phyloP scores from a whole-genome alignment of 2,113 vertebrate species.

The Motacilla tschutschensis region DNA sequence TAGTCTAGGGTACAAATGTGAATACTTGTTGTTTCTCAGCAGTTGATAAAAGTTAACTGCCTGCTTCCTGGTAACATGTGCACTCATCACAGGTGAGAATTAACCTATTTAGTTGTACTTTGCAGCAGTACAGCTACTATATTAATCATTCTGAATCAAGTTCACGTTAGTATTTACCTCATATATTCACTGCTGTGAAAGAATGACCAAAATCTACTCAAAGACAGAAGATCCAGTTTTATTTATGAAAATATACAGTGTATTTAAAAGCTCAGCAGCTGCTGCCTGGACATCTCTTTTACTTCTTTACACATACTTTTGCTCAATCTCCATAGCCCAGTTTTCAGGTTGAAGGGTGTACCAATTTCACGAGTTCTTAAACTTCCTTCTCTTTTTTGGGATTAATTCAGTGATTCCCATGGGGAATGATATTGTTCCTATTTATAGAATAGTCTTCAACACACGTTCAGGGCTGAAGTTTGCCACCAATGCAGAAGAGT shows the following conservation, averaged over 20 bases:
- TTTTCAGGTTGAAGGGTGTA: neutral
- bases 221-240: neutral
- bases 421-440: constrained; percentile 4
- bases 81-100: neutral
- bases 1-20: neutral
- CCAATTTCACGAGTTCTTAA: constrained; percentile 2
- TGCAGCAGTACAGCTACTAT: neutral
- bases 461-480: neutral
- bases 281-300: neutral
- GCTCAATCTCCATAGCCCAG: neutral
- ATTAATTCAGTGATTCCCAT: constrained; percentile 14
- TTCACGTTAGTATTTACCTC: neutral
- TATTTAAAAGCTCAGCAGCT: neutral
- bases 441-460: constrained; percentile 11
- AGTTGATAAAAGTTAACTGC: neutral
- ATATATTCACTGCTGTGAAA: neutral
- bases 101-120: neutral
- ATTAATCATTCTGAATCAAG: neutral
- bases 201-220: neutral
- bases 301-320: neutral
- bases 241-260: neutral
- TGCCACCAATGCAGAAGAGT: neutral
- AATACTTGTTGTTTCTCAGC: neutral
- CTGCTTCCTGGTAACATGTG: neutral
- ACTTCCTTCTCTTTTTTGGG: neutral